Evolutionary conservation across 2,888 invertebrate species (phyloP).

Genomic region (Taphrorychus bicolor): DNA sequence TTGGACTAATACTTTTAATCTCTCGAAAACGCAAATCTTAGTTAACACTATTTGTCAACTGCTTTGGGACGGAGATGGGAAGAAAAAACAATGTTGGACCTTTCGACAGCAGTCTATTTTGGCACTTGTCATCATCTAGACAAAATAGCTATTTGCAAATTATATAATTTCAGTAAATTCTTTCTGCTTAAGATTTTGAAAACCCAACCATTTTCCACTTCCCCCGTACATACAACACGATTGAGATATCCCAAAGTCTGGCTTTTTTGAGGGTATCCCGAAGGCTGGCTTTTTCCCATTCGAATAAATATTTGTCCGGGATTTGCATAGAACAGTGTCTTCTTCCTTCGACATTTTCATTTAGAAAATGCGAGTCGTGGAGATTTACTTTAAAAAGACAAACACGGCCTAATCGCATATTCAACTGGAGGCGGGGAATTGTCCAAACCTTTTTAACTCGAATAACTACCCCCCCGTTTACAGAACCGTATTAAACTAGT

Average conservation of each 20-base stretch:
- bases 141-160: too few species aligned
- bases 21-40: too few species aligned
- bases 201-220: neutral
- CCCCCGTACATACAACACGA: neutral
- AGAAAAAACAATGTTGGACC: too few species aligned
- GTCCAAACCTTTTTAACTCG: slow-evolving; percentile 42
- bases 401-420: slow-evolving; percentile 44
- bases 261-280: too few species aligned
- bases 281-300: slow-evolving; percentile 34
- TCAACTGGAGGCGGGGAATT: slow-evolving; percentile 31
- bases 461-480: slow-evolving; percentile 14
- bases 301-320: slow-evolving; percentile 42
- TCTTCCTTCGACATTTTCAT: slow-evolving; percentile 42
- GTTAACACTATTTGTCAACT: too few species aligned
- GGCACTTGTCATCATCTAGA: too few species aligned
- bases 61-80: too few species aligned
- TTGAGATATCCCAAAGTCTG: neutral
- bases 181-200: neutral
- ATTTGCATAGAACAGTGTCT: slow-evolving; percentile 43
- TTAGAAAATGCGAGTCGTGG: slow-evolving; percentile 43
- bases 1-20: too few species aligned
- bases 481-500: slow-evolving; percentile 31
- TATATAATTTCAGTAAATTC: too few species aligned
- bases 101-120: too few species aligned
- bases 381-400: slow-evolving; percentile 45